Percentiles rank a stretch among this genome's conserved stretches.
These are phyloP conservation scores for Heliconius hortense DNA, from an alignment of 2,888 invertebrate species.

Conservation along the genomic window DNA sequence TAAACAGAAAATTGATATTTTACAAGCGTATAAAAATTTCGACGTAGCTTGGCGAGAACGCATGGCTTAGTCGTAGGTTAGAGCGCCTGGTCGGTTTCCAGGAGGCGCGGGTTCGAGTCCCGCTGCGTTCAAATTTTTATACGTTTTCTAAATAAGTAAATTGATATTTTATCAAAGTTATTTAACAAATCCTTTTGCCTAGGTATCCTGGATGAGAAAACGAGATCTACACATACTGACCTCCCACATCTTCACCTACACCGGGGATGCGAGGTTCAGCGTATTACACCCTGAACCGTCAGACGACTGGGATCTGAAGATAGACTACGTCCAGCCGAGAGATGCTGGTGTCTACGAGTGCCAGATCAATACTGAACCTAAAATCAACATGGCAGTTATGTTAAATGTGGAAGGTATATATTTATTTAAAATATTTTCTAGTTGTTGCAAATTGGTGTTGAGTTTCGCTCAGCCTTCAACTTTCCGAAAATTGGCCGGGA, in stretches of 20 bases:
- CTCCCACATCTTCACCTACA: constrained; percentile 90
- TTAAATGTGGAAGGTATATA: constrained; percentile 89
- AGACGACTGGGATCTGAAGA: constrained; percentile 93
- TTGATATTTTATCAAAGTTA: no score
- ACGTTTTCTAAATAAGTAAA: no score
- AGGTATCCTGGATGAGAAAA: constrained; percentile 93
- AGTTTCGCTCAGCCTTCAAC: background rate
- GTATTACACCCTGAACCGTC: constrained; percentile 91
- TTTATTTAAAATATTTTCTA: background rate
- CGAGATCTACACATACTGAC: constrained; percentile 92
- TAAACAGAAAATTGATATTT: no score
- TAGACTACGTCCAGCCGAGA: constrained; percentile 91
- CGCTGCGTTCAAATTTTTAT: no score
- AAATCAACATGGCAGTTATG: constrained; percentile 91
- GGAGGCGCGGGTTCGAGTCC: no score
- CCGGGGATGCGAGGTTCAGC: constrained; percentile 92
- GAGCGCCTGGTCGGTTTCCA: no score
- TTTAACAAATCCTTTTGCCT: constrained; percentile 44
- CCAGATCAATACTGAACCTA: constrained; percentile 94
- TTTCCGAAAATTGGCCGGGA: no score
- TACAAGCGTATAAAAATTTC: no score
- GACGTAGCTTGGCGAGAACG: no score
- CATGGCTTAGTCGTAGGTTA: no score
- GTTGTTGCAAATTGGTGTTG: background rate
- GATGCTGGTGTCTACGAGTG: constrained; percentile 94